Percentiles rank a stretch among this genome's conserved stretches.
Evolutionary conservation across 2,888 invertebrate genomes (phyloP).

Genomic region (Stegana nigrithorax): DNA sequence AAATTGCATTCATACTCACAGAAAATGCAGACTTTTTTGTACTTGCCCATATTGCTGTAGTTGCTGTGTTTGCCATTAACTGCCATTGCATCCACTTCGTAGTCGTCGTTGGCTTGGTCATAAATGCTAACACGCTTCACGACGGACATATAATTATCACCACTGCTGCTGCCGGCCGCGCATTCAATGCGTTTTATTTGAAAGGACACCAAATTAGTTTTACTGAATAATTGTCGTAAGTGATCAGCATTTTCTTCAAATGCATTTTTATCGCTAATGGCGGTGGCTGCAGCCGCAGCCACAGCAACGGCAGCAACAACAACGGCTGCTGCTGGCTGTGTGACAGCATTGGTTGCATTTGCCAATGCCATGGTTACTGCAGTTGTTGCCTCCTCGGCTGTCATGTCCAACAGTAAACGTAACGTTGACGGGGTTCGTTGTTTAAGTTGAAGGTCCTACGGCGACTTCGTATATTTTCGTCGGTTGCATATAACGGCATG

Average conservation of each 20-base stretch:
- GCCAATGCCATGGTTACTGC: constrained; percentile 25
- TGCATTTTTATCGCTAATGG: constrained; percentile 20
- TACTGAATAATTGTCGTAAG: constrained; percentile 46
- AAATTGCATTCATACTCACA: not conserved
- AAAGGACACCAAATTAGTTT: constrained; percentile 50
- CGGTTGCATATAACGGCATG: no score
- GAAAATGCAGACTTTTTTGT: not conserved
- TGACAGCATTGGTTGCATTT: constrained; percentile 10
- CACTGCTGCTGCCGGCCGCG: constrained; percentile 62
- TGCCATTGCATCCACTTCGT: constrained; percentile 23
- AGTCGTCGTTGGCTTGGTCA: constrained; percentile 33
- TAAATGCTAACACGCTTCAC: constrained; percentile 62
- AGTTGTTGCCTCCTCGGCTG: not conserved
- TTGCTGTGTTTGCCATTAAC: not conserved
- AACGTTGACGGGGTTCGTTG: no score
- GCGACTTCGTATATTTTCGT: no score
- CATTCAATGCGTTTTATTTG: constrained; percentile 50
- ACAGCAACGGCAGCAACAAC: no score
- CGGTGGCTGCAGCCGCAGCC: not conserved
- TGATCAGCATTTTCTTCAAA: constrained; percentile 58
- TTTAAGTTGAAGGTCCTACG: constrained; percentile 29
- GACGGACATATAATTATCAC: constrained; percentile 68
- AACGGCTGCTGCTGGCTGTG: not conserved
- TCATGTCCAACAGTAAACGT: no score
- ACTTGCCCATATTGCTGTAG: not conserved